Percentiles rank a stretch among this genome's conserved stretches.
Evolutionary conservation across 2,113 vertebrate genomes (phyloP).

Genomic region (Aegotheles bennettii): DNA sequence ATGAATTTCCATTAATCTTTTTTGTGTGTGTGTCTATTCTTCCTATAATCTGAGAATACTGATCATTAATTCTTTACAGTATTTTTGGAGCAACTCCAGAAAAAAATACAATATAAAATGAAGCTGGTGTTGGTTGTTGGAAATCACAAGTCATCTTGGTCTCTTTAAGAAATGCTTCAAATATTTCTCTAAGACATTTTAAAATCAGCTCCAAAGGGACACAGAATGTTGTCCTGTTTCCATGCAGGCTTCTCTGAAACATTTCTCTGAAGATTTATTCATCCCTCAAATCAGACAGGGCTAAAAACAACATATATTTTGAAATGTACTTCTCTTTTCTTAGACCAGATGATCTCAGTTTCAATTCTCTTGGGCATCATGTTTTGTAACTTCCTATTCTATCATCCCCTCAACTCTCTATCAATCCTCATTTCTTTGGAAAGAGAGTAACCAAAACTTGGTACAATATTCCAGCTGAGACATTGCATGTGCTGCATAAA

Average conservation of each 20-base stretch:
- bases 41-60: background rate
- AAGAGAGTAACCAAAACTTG: background rate
- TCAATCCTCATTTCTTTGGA: background rate
- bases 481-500: background rate
- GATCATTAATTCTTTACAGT: background rate
- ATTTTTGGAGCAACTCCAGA: no score
- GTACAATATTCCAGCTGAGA: background rate
- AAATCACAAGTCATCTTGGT: fast-evolving
- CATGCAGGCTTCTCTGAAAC: background rate
- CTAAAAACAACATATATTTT: background rate
- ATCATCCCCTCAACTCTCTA: background rate
- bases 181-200: background rate
- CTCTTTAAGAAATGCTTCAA: background rate
- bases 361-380: background rate
- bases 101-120: background rate
- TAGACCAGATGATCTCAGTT: background rate
- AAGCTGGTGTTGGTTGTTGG: background rate
- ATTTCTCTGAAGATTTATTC: background rate
- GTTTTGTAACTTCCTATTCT: background rate
- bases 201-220: background rate
- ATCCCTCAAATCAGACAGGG: background rate
- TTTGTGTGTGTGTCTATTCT: background rate
- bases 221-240: background rate
- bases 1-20: background rate
- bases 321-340: background rate